These are phyloP conservation scores for Thumatha senex DNA, from an alignment of 2,888 invertebrate genomes.

Conservation along the genomic window DNA sequence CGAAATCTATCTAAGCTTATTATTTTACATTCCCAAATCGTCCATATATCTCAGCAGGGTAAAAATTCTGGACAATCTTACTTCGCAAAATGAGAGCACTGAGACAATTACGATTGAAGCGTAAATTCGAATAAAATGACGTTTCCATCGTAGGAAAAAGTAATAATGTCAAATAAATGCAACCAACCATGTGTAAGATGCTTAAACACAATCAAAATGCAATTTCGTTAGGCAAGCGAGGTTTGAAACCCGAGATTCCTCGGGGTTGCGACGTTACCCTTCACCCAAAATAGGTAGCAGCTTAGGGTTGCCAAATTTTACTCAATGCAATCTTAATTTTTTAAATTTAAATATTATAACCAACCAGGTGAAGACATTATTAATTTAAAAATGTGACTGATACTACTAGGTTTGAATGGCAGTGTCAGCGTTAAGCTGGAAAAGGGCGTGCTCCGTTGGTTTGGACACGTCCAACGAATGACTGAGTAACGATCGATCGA, in stretches of 20 bases:
- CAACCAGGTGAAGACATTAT: conserved; percentile 1
- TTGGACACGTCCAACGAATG: no score
- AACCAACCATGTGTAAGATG: conserved; percentile 62
- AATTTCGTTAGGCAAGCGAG: conserved; percentile 55
- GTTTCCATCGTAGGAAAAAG: conserved; percentile 55
- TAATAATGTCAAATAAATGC: conserved; percentile 69
- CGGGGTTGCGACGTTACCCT: conserved; percentile 19
- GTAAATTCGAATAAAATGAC: conserved; percentile 38
- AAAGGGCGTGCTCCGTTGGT: no score
- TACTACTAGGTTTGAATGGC: no score
- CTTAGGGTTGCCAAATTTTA: conserved; percentile 41
- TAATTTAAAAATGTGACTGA: neutral
- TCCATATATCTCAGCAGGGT: conserved; percentile 34
- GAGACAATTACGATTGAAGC: conserved; percentile 37
- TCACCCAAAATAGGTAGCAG: conserved; percentile 19
- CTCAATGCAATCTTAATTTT: conserved; percentile 31
- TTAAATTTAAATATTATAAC: conserved; percentile 10
- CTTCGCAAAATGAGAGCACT: conserved; percentile 33
- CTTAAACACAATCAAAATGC: conserved; percentile 67
- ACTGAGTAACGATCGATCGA: no score
- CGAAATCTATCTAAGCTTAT: no score
- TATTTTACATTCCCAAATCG: conserved; percentile 17
- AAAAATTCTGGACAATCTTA: conserved; percentile 29
- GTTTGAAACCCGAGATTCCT: conserved; percentile 25
- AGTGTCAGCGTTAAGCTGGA: no score